phyloP scores from a whole-genome alignment of 2,113 vertebrate species.

The Pardalotus punctatus region DNA sequence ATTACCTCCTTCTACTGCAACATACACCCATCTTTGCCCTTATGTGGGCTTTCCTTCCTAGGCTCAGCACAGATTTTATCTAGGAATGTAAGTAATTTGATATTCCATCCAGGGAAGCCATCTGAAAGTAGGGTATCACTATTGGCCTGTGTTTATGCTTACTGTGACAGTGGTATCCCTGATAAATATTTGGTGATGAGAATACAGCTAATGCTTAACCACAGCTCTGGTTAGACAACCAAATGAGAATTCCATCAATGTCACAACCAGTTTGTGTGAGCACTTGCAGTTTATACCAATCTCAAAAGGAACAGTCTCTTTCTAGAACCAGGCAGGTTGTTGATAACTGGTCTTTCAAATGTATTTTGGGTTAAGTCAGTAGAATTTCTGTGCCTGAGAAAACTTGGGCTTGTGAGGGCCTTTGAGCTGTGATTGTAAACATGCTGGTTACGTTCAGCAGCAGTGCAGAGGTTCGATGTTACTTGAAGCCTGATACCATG shows the following conservation, averaged over 20 bases:
- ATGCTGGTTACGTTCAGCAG: background rate
- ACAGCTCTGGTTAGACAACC: background rate
- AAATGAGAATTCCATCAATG: background rate
- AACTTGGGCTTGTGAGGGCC: background rate
- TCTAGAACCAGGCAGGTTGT: background rate
- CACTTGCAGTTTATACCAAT: background rate
- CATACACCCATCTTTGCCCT: background rate
- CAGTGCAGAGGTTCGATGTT: background rate
- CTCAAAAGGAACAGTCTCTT: background rate
- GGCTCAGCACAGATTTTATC: background rate
- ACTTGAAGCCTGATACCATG: fast-evolving
- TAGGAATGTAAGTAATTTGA: background rate
- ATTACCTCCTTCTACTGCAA: fast-evolving
- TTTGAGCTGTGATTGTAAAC: background rate
- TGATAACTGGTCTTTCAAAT: background rate
- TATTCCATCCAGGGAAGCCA: background rate
- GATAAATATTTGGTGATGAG: background rate
- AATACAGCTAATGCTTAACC: background rate
- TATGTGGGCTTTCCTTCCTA: background rate
- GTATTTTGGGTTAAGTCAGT: background rate
- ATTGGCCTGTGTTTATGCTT: background rate
- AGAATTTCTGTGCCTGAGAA: background rate
- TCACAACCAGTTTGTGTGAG: background rate
- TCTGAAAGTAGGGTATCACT: background rate
- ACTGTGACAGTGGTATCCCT: background rate